phyloP scores from a whole-genome alignment of 1,140 invertebrate genomes.

The Xylocopa sonorina region DNA sequence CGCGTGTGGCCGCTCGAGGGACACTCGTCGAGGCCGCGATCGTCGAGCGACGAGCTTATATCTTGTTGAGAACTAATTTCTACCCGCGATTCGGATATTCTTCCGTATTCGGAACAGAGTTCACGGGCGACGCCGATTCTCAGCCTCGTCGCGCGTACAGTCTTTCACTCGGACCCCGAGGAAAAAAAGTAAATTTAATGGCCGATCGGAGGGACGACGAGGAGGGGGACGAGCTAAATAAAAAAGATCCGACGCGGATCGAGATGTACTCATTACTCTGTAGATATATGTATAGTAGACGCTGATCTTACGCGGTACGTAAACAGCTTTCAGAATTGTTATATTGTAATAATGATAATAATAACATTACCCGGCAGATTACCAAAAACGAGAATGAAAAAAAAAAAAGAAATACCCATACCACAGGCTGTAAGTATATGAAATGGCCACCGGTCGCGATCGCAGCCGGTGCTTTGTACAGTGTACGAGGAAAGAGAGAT shows the following conservation, averaged over 20 bases:
- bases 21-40: not conserved
- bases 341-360: slow-evolving; percentile 76
- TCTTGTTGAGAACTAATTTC: not conserved
- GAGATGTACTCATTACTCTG: slow-evolving; percentile 75
- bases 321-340: slow-evolving; percentile 79
- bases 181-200: slow-evolving; percentile 19
- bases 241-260: slow-evolving; percentile 65
- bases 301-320: slow-evolving; percentile 71
- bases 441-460: slow-evolving; percentile 16
- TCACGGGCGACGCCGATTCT: not conserved
- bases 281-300: slow-evolving; percentile 82
- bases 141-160: not conserved
- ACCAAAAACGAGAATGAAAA: slow-evolving; percentile 48
- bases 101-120: slow-evolving; percentile 10
- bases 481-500: slow-evolving; percentile 67
- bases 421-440: slow-evolving; percentile 51
- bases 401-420: slow-evolving; percentile 1
- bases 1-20: not conserved
- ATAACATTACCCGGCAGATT: slow-evolving; percentile 64
- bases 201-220: not conserved
- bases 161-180: not conserved
- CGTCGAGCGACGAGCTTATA: slow-evolving; percentile 6
- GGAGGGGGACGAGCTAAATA: slow-evolving; percentile 20
- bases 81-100: not conserved
- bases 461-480: slow-evolving; percentile 73